These are phyloP conservation scores for Barypeithes pellucidus DNA, from an alignment of 2,888 invertebrate genomes.

Conservation along the genomic window DNA sequence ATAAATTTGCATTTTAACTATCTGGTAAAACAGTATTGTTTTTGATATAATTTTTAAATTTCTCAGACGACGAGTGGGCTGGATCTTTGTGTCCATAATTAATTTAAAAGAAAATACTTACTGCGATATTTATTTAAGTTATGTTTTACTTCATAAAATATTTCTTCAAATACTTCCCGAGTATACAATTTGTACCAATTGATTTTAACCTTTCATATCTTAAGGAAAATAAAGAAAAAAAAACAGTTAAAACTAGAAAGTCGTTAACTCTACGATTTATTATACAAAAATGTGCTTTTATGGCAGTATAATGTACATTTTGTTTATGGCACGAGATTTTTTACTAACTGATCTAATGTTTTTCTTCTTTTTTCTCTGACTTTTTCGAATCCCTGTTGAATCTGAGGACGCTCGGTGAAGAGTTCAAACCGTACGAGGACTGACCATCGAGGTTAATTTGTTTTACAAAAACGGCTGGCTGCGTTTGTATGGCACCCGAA, in stretches of 20 bases:
- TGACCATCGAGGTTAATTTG: constrained; percentile 5
- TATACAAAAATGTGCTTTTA: neutral
- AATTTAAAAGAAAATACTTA: too few relatives aligned
- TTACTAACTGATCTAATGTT: constrained; percentile 20
- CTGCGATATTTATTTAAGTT: too few relatives aligned
- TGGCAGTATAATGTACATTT: constrained; percentile 14
- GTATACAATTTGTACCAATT: too few relatives aligned
- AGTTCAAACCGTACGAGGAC: neutral
- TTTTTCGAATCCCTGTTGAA: constrained; percentile 36
- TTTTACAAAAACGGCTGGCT: constrained; percentile 31
- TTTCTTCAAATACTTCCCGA: too few relatives aligned
- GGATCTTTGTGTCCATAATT: too few relatives aligned
- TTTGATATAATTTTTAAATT: too few relatives aligned
- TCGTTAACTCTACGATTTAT: constrained; percentile 10
- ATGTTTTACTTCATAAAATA: too few relatives aligned
- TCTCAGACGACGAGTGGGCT: too few relatives aligned
- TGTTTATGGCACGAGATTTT: constrained; percentile 21
- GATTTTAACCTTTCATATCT: too few relatives aligned
- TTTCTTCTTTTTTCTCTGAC: constrained; percentile 2
- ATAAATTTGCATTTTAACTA: too few relatives aligned
- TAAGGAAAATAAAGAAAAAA: neutral
- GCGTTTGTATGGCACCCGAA: neutral
- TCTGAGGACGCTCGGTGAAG: constrained; percentile 9
- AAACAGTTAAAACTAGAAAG: neutral
- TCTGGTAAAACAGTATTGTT: too few relatives aligned